Conservation (phyloP, 2,113 vertebrate genomes). For the Trachemys scripta region DNA sequence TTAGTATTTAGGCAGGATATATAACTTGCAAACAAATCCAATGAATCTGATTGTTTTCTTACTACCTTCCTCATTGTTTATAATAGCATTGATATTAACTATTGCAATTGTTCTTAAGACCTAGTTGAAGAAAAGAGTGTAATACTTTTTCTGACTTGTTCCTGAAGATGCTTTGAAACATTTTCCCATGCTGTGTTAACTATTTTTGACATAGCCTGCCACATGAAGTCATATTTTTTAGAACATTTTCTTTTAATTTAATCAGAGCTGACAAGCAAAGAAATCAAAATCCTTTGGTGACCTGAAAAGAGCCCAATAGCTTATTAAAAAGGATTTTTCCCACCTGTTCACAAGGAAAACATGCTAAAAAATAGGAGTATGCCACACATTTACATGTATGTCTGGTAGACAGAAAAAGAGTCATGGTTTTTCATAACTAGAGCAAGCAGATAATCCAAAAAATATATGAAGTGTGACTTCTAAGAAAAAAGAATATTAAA, state of each 20-base stretch:
- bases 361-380: background rate
- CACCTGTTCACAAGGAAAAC: background rate
- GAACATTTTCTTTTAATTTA: constrained; percentile 4
- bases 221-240: constrained; percentile 47
- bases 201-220: constrained; percentile 48
- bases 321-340: background rate
- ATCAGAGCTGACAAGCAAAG: constrained; percentile 51
- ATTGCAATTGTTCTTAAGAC: constrained; percentile 34
- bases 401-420: background rate
- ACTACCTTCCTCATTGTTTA: background rate
- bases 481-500: background rate
- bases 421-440: background rate
- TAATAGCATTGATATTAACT: background rate
- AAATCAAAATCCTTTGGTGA: constrained; percentile 29
- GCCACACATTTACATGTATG: background rate
- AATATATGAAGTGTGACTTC: fast-evolving
- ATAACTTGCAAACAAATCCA: background rate
- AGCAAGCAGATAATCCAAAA: background rate
- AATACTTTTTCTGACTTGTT: background rate
- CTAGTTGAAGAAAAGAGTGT: constrained; percentile 32
- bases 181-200: constrained; percentile 32
- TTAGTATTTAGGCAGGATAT: background rate
- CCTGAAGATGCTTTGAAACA: background rate
- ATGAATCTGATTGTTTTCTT: background rate
- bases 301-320: background rate